Evolutionary conservation across 1,140 invertebrate species (phyloP), one percentile per base, ranked within the genome.

Genomic region (Aculops lycopersici): DNA sequence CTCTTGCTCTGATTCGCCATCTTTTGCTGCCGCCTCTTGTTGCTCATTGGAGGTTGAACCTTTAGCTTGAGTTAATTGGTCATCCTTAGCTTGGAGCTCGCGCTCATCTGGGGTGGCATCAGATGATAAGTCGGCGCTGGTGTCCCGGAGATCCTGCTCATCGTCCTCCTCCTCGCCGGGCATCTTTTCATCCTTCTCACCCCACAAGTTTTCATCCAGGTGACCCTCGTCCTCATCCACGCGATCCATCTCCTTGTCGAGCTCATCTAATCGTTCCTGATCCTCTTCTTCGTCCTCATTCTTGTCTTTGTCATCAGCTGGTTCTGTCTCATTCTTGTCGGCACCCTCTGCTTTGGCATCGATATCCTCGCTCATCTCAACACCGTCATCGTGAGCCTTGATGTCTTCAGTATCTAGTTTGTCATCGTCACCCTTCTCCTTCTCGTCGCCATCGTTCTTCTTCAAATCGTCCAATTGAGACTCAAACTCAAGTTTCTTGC

Each of bases 321-420:
- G 65, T 13, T 68, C 65, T 21, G 72, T 62, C 55, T 69, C 62
- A 24, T 63, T 55, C 39, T 69, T 62, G 15, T 83, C 74, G 16
- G 76, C 54, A 57, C 88, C 78, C 53, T 83, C 72, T 37, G 70
- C 55, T 51, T 78, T 70, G 3, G 71, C 72, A 38, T 79, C 78
- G 58, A 88, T 83, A 55, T 90, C 72, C 43, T 88, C 77, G 13
- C 71, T 73, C 77, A 88, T 86, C 50, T 88, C 77, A 37, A 88
- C 71, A 15, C 80, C 84, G 43, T 88, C 75, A 40, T 94, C 78
- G n/a, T 31, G 24, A 31, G 24, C 24, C n/a, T n/a, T n/a, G n/a
- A n/a, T n/a, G n/a, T n/a, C n/a, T 58, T 88, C 80, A 31, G 24
- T 31, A n/a, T 31, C n/a, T n/a, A n/a, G n/a, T 45, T 73, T 69